A percentile compares a stretch with the other conserved stretches of the same genome.
phyloP scores from a whole-genome alignment of 2,113 vertebrate species.

The rat (Rattus norvegicus) region GRCr8 NC_086023.1:64723001-64723500 shows the following conservation, averaged over 20 bases:
- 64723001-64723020: constrained; percentile 27
- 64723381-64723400: not conserved
- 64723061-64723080: not conserved
- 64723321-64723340: not conserved
- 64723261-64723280: not conserved
- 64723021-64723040: constrained; percentile 46
- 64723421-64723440: not conserved
- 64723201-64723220: not conserved
- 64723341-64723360: not conserved
- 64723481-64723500: not conserved
- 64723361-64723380: constrained; percentile 6
- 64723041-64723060: constrained; percentile 5
- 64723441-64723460: not conserved
- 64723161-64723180: not conserved
- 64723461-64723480: not conserved
- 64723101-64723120: not conserved
- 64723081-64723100: not conserved
- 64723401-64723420: not conserved
- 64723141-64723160: not conserved
- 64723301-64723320: not conserved
- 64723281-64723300: not conserved
- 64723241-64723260: not conserved
- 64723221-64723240: not conserved
- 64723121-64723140: not conserved
- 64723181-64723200: not conserved